phyloP scores from a whole-genome alignment of 2,888 invertebrate genomes.

The Lasioglossum leucozonium region DNA sequence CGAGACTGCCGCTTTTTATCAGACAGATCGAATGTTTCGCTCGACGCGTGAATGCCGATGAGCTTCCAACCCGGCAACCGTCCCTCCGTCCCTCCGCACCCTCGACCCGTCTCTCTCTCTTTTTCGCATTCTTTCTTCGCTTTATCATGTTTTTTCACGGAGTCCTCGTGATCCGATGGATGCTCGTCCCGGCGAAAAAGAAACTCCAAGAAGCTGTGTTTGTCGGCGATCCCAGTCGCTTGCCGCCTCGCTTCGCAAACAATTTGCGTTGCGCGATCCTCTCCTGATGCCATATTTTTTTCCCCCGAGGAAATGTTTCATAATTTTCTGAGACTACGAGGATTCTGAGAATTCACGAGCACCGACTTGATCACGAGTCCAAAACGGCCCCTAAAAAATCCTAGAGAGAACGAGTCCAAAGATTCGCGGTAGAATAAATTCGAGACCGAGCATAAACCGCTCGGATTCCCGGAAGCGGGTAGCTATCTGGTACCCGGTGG shows the following conservation, averaged over 20 bases:
- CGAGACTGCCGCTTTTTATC: conserved; percentile 26
- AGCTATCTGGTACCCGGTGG: conserved; percentile 10
- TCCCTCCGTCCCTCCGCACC: background rate
- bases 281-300: background rate
- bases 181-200: background rate
- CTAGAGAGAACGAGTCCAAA: background rate
- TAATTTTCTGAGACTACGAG: background rate
- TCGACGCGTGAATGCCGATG: conserved; percentile 27
- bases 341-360: background rate
- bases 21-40: conserved; percentile 28
- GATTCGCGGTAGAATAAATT: background rate
- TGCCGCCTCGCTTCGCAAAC: background rate
- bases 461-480: background rate
- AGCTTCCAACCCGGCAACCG: background rate
- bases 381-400: background rate
- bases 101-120: background rate
- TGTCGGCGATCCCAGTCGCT: background rate
- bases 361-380: background rate
- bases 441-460: background rate
- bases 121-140: conserved; percentile 16
- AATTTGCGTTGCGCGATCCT: background rate
- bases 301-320: background rate
- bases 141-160: background rate
- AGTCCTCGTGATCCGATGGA: background rate
- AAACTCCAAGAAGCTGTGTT: conserved; percentile 4